Conservation (phyloP, 2,797 vertebrate genomes). For the Sardinella longiceps region DNA sequence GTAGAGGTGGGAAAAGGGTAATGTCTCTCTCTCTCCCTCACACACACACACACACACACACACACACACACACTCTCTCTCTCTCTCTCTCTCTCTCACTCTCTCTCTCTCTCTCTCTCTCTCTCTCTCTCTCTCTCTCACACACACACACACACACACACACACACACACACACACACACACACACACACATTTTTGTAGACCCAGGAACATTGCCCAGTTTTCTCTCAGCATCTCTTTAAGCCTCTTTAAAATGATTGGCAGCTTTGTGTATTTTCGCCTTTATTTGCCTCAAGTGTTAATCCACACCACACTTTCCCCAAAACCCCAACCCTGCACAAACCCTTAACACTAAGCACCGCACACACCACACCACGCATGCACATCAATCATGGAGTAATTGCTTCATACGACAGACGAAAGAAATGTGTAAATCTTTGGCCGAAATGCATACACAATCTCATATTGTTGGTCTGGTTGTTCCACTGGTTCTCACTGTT, state of each 20-base stretch:
- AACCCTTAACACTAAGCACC: background rate
- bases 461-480: background rate
- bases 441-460: background rate
- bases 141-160: conserved; percentile 16
- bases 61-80: background rate
- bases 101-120: background rate
- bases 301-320: background rate
- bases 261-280: conserved; percentile 24
- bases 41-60: conserved; percentile 14
- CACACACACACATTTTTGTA: background rate
- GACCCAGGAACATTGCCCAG: background rate
- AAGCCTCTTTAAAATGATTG: conserved; percentile 36
- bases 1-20: background rate
- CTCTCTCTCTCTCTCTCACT: conserved; percentile 1
- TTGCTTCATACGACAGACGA: background rate
- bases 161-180: conserved; percentile 6
- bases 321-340: background rate
- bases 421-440: background rate
- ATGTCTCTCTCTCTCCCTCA: background rate
- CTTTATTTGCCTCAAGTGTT: background rate
- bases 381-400: background rate
- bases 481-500: background rate
- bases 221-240: background rate
- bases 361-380: background rate
- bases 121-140: background rate